phyloP scores from a whole-genome alignment of 1,140 invertebrate species.

The Drosophila grimshawi region DNA sequence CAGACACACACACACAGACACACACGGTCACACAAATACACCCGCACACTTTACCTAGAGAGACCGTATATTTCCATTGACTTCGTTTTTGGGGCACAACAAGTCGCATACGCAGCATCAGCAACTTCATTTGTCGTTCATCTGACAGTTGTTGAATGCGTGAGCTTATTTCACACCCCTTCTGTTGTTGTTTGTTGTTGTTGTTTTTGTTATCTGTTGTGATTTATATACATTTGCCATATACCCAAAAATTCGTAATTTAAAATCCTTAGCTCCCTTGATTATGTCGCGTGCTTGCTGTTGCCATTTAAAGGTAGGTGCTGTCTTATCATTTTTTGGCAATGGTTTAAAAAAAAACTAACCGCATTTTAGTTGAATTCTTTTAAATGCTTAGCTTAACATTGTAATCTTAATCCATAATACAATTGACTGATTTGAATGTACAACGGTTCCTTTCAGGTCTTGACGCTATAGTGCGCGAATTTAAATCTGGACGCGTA shows the following conservation, averaged over 20 bases:
- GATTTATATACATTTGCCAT: constrained; percentile 63
- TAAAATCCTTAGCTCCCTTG: constrained; percentile 54
- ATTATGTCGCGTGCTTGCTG: constrained; percentile 18
- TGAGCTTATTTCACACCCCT: constrained; percentile 39
- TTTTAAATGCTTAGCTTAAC: constrained; percentile 14
- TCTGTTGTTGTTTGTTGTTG: constrained; percentile 13
- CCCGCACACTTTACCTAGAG: constrained; percentile 3
- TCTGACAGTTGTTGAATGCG: constrained; percentile 67
- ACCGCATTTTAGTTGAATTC: constrained; percentile 62
- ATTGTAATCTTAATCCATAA: neutral
- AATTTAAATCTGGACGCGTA: constrained; percentile 82
- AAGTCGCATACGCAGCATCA: constrained; percentile 58
- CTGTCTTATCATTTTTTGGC: constrained; percentile 10
- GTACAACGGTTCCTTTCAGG: constrained; percentile 53
- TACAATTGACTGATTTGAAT: neutral
- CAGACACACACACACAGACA: constrained; percentile 19
- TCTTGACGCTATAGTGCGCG: constrained; percentile 84
- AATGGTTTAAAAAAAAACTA: constrained; percentile 47
- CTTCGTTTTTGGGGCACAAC: constrained; percentile 36
- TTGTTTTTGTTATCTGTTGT: constrained; percentile 16
- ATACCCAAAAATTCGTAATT: constrained; percentile 24
- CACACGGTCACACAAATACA: no score
- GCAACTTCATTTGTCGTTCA: constrained; percentile 70
- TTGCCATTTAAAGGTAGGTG: constrained; percentile 45
- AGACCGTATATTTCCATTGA: constrained; percentile 61